A percentile compares a stretch with the other conserved stretches of the same genome.
Evolutionary conservation across 2,888 invertebrate genomes (phyloP).

Genomic region (Pristionchus fissidentatus): DNA sequence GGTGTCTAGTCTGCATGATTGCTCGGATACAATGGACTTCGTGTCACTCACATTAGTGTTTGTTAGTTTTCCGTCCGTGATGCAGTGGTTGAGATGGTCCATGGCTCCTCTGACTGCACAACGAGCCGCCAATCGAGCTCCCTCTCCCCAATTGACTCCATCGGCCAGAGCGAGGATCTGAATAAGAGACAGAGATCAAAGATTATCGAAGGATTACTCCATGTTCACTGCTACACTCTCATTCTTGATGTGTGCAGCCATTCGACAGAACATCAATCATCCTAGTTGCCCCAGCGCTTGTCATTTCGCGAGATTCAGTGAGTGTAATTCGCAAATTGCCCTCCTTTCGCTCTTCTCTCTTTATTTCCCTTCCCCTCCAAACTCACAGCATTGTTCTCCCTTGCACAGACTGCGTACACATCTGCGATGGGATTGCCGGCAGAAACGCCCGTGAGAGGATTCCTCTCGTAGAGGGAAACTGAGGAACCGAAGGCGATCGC

Average conservation of each 20-base stretch:
- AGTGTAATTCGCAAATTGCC: not conserved
- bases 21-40: not conserved
- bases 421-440: slow-evolving; percentile 87
- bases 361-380: not conserved
- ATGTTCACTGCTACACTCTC: too few relatives aligned
- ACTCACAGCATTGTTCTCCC: slow-evolving; percentile 81
- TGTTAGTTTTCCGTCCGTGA: slow-evolving; percentile 57
- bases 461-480: slow-evolving; percentile 87
- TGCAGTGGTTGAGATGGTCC: slow-evolving; percentile 83
- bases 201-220: not conserved
- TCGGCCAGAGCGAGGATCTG: slow-evolving; percentile 86
- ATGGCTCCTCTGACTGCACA: slow-evolving; percentile 89
- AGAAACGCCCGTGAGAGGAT: slow-evolving; percentile 83
- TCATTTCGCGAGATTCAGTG: not conserved
- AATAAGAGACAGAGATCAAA: not conserved
- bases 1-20: too few relatives aligned
- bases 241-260: not conserved
- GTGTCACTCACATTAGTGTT: slow-evolving; percentile 61
- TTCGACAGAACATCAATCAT: slow-evolving; percentile 1
- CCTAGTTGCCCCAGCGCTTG: not conserved
- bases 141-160: slow-evolving; percentile 93
- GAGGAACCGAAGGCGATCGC: slow-evolving; percentile 83
- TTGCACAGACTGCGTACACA: slow-evolving; percentile 85
- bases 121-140: slow-evolving; percentile 79
- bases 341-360: not conserved